Conservation (phyloP, 2,113 vertebrate species). For the Antigone vipio region DNA sequence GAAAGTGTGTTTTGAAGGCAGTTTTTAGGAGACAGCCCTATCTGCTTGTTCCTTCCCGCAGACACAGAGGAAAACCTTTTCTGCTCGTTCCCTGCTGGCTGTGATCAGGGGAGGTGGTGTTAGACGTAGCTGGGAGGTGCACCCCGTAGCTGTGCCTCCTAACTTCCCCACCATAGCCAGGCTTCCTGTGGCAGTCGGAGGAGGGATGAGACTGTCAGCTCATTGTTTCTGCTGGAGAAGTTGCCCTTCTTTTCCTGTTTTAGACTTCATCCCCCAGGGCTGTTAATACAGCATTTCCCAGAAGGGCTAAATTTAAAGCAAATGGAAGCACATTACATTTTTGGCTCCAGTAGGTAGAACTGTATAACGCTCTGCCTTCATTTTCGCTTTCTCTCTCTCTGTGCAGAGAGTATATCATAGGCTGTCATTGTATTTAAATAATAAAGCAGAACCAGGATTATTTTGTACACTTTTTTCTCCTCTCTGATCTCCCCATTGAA, state of each 20-base stretch:
- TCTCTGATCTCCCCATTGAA: conserved; percentile 70
- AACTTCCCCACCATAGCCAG: neutral
- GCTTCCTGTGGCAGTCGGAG: neutral
- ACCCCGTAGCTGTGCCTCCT: neutral
- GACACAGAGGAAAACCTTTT: neutral
- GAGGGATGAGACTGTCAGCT: neutral
- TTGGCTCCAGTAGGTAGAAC: conserved; percentile 42
- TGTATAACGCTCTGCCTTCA: neutral
- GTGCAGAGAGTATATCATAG: conserved; percentile 19
- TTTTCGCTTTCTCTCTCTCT: conserved; percentile 9
- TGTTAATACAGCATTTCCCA: conserved; percentile 31
- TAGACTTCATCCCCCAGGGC: conserved; percentile 15
- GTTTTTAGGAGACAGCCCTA: neutral
- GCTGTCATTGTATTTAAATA: conserved; percentile 70
- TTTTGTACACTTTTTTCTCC: conserved; percentile 62
- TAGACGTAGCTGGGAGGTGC: neutral
- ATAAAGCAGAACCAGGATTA: conserved; percentile 67
- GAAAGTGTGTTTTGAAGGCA: neutral
- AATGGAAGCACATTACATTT: conserved; percentile 36
- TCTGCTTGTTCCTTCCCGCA: neutral
- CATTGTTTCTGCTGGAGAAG: conserved; percentile 10
- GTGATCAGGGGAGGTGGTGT: neutral
- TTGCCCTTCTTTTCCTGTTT: conserved; percentile 23
- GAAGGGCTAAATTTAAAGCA: conserved; percentile 39
- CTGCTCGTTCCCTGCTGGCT: neutral